Base-by-base conservation (phyloP, 1,140 invertebrate genomes). In the Lethrus apterus region DNA sequence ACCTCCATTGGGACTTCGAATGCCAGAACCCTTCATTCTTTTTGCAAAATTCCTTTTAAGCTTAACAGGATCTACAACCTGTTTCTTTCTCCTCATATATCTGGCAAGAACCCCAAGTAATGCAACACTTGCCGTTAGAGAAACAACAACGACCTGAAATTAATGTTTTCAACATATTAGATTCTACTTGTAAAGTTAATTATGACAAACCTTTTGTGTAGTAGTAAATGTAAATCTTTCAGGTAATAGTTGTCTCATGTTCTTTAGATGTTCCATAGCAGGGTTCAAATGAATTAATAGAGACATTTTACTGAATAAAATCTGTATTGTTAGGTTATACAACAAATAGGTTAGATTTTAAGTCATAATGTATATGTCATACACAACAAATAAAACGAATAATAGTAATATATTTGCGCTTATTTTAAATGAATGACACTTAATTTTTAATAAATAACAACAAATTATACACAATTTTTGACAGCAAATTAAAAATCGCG, bases 1-100 rank as follows among this genome's bases (percentile, higher is more conserved):
- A 73, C 73, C 72, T 64, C 74, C 77, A 68, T 79, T 80, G 2
- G 78, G 79, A 66, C 78, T 80, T 46, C 78, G 68, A 65, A 81
- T 72, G 45, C 73, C 67, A 13, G 74, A 72, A 54, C 76, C 73
- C 63, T 70, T 73, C 57, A 62, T 74, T 57, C 64, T 71, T 62
- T 68, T 74, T 49, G 63, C 72, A 52, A 64, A 74, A 29, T 23
- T 41, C 67, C 56, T 70, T 60, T 50, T 73, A 55, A 65, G 68
- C 58, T 55, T 61, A 71, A 51, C 53, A 68, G 62, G 55, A 69
- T 46, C 69, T 58, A 64, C 68, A 67, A 51, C 72, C 70, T 21
- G 74, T 70, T 60, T 79, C 69, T 48, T 67, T 19, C 79, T 70
- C 11, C 76, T 70, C 46, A 81, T 62, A 57, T 77, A 79, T 36